Percentiles rank a stretch among this genome's conserved stretches.
phyloP scores from a whole-genome alignment of 2,113 vertebrate species.

The Cebus imitator region DNA sequence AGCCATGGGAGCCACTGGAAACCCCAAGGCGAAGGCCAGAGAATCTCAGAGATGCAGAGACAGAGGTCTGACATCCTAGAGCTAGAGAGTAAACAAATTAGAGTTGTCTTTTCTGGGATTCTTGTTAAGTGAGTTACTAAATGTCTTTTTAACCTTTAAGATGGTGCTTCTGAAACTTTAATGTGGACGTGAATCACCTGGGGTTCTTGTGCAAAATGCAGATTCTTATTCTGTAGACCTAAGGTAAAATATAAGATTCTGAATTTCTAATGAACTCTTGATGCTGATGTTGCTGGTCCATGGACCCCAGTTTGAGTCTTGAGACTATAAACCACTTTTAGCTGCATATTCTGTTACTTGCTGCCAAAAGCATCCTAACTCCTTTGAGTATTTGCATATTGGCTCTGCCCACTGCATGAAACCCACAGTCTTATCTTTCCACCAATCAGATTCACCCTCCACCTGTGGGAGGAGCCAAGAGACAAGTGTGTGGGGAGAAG shows the following conservation, averaged over 20 bases:
- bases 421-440: not conserved
- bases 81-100: not conserved
- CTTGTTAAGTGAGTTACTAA: not conserved
- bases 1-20: not conserved
- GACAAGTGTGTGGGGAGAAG: not conserved
- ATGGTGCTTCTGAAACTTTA: not conserved
- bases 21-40: not conserved
- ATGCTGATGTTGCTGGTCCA: not conserved
- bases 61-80: not conserved
- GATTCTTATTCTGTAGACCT: too few species aligned
- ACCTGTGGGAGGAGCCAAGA: not conserved
- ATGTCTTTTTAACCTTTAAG: not conserved
- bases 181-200: not conserved
- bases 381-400: not conserved
- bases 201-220: rapidly evolving
- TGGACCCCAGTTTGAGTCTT: not conserved
- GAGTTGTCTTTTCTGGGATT: not conserved
- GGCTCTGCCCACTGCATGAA: not conserved
- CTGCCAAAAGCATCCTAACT: not conserved
- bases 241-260: not conserved
- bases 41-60: not conserved
- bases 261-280: not conserved
- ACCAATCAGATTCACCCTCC: not conserved
- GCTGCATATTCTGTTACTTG: not conserved
- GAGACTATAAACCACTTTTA: not conserved